Percentiles rank a stretch among this genome's conserved stretches.
phyloP scores from a whole-genome alignment of 2,888 invertebrate species.

The Chalcosyrphus nemorum region DNA sequence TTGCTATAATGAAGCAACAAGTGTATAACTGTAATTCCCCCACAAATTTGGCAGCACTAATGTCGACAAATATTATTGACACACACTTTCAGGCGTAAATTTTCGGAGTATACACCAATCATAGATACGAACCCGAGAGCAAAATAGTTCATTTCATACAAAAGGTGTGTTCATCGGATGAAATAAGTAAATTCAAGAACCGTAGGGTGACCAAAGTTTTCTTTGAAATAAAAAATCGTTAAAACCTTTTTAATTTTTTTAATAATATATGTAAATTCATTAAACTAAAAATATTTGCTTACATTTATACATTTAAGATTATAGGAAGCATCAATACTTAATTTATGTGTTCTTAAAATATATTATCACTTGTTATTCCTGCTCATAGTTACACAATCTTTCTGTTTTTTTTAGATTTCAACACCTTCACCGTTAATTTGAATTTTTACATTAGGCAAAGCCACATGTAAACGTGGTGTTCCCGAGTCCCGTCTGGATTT shows the following conservation, averaged over 20 bases:
- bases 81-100: too few relatives aligned
- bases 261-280: background rate
- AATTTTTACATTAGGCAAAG: constrained; percentile 72
- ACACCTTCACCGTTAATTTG: constrained; percentile 79
- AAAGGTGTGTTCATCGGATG: background rate
- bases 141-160: background rate
- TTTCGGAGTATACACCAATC: too few relatives aligned
- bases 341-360: constrained; percentile 5
- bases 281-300: background rate
- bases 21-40: too few relatives aligned
- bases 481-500: constrained; percentile 39
- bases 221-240: too few relatives aligned
- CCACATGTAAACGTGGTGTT: constrained; percentile 57
- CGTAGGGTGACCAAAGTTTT: background rate
- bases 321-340: background rate
- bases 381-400: too few relatives aligned
- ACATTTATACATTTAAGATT: background rate
- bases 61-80: too few relatives aligned
- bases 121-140: background rate
- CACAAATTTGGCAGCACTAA: too few relatives aligned
- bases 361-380: background rate
- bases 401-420: constrained; percentile 64
- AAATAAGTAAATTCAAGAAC: background rate
- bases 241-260: background rate
- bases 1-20: too few relatives aligned